Evolutionary conservation across 2,797 vertebrate genomes (phyloP), one percentile per base, ranked within the genome.

Genomic region (Rhinatrema bivittatum): DNA sequence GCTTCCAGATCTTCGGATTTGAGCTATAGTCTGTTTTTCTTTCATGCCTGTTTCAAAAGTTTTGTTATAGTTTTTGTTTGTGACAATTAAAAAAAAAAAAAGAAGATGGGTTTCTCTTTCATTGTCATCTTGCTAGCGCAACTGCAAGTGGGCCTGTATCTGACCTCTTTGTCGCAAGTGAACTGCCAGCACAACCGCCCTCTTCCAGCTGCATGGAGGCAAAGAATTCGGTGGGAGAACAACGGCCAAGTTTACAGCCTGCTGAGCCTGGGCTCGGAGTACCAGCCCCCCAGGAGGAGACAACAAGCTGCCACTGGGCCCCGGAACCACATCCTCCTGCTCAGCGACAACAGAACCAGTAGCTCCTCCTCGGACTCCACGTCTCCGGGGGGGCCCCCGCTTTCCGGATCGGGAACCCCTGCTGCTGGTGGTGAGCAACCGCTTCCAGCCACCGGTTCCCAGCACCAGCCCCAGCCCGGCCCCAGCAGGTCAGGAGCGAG

Each of bases 201-300:
- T 5, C 66, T 77, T 11, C 78, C 79, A 3, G 81, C 83, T 47
- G 50, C 66, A 38, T 89, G 87, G 61, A 79, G 87, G 39, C 90
- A 91, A 60, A 68, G 76, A 35, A 76, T 91, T 55, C 86, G 84
- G 52, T 94, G 91, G 93, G 84, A 80, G 69, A 89, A 90, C 52
- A 89, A 91, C 62, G 93, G 91, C 39, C 90, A 88, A 76, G 80
- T 90, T 36, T 91, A 76, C 57, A 85, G 87, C 56, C 74, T 94
- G 41, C 68, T 83, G 35, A 88, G 87, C 70, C 77, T 68, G n/a
- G 88, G 86, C 4, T 52, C 89, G 1, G 72, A 79, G 51, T 91
- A 91, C 70, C 77, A 82, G 53, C 87, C 87, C 5, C 61, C 82
- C 12, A 43, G 85, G 19, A 84, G 86, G 14, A 76, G 85, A 42